Base-by-base conservation (phyloP, 2,113 vertebrate species). In the Clarias magur region DNA sequence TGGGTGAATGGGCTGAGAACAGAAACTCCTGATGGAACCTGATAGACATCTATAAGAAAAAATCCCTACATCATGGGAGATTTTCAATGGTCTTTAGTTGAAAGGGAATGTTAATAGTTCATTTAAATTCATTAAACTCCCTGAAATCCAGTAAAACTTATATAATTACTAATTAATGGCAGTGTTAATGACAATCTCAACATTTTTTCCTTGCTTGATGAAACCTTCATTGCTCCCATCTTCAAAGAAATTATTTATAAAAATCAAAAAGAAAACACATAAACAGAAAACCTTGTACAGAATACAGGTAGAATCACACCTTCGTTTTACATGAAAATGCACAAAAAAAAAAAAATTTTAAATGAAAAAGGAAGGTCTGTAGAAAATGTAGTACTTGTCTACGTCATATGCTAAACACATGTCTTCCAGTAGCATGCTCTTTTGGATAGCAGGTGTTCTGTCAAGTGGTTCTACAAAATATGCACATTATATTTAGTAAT, bases 401-500 rank as follows among this genome's bases (percentile, higher is more conserved):
- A 48, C 72, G 53, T 85, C 83, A 76, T 62, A 76, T 63, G 23
- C 30, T 62, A 19, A 76, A 6, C 57, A 48, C 83, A 85, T 19
- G 34, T 48, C 30, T 85, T 62, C 54, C 83, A 73, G 54, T 84
- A 48, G 62, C 25, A 62, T 48, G 70, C 23, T 48, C 70, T 85
- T 85, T 60, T 25, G 27, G 57, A 48, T 85, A 34, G 79, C 79
- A 81, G 79, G 79, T 81, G 79, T 62, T 81, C 79, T 38, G 53
- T 72, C 56, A 84, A 84, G 68, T 59, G 75, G 54, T 34, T 84
- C 30, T 73, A 54, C 62, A 48, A 82, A 82, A 82, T 82, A 63
- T n/a, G 60, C 42, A 81, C 79, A 81, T 62, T 81, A 81, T 81
- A 81, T 81, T 81, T 81, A 81, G 79, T 23, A 19, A 62, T 62